Conservation (phyloP, 2,113 vertebrate species). For the Sinocyclocheilus rhinocerous region DNA sequence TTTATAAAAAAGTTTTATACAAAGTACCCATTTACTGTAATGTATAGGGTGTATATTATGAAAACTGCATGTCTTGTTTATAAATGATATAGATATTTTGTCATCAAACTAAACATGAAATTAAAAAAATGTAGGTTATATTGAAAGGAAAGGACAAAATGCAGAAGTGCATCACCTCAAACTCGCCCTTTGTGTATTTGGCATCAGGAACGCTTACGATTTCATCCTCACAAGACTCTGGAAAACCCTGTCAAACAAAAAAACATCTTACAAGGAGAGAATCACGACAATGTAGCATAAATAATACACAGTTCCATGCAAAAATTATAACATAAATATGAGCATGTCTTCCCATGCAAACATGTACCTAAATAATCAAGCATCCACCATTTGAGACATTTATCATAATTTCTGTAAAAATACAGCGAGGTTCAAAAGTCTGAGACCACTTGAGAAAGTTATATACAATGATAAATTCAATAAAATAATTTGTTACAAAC, state of each 20-base stretch:
- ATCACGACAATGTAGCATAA: no score
- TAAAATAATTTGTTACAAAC: no score
- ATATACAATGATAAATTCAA: no score
- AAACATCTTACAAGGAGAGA: not conserved
- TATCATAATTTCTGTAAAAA: no score
- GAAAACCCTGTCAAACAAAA: slow-evolving; percentile 82
- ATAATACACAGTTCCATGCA: no score
- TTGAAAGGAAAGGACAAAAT: not conserved
- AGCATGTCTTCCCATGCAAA: not conserved
- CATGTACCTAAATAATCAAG: no score
- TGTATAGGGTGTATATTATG: not conserved
- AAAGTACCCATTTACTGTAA: no score
- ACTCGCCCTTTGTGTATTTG: slow-evolving; percentile 98
- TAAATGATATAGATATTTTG: not conserved
- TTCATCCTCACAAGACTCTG: slow-evolving; percentile 89
- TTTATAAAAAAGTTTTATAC: no score
- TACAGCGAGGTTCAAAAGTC: no score
- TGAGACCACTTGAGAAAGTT: no score
- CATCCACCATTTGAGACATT: no score
- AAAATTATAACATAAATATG: not conserved
- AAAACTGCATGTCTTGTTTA: not conserved
- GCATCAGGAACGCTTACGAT: slow-evolving; percentile 95
- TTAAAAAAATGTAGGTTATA: not conserved
- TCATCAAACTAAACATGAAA: not conserved
- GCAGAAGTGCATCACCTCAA: slow-evolving; percentile 81